phyloP scores from a whole-genome alignment of 1,140 invertebrate species.

The Globodera rostochiensis region DNA sequence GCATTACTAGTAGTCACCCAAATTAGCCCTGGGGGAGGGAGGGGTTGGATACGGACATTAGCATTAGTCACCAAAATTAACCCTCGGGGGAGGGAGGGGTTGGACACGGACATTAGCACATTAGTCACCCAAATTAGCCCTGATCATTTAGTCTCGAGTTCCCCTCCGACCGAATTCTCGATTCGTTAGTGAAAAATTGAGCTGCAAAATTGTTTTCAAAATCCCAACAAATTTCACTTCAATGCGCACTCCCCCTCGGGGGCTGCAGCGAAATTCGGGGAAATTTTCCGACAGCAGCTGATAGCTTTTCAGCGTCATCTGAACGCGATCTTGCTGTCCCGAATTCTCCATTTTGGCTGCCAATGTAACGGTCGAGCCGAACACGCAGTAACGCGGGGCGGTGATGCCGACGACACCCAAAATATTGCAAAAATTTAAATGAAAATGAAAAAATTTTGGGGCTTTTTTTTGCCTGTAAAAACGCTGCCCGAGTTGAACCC shows the following conservation, averaged over 20 bases:
- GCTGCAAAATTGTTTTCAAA: too few species aligned
- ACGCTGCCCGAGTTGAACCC: conserved; percentile 55
- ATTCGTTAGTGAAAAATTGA: too few species aligned
- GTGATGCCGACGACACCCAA: conserved; percentile 50
- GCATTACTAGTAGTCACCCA: too few species aligned
- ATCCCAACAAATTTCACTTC: conserved; percentile 22
- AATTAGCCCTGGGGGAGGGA: conserved; percentile 33
- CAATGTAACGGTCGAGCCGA: conserved; percentile 50
- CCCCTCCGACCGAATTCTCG: too few species aligned
- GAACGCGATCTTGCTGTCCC: conserved; percentile 49
- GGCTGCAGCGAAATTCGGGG: conserved; percentile 48
- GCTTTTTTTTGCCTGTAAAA: conserved; percentile 38
- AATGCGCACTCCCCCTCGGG: conserved; percentile 42
- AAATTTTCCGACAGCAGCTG: conserved; percentile 49
- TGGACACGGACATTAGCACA: too few species aligned
- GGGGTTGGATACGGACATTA: too few species aligned
- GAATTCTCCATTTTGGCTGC: conserved; percentile 58
- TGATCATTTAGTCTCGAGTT: background rate
- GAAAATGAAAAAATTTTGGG: background rate
- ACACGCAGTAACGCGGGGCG: conserved; percentile 56
- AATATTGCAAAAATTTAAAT: background rate
- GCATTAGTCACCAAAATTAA: background rate
- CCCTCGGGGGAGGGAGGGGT: conserved; percentile 29
- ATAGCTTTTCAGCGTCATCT: conserved; percentile 53
- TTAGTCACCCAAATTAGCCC: background rate